These are phyloP conservation scores for Stenodera caucasica DNA, from an alignment of 2,888 invertebrate species.

Conservation along the genomic window DNA sequence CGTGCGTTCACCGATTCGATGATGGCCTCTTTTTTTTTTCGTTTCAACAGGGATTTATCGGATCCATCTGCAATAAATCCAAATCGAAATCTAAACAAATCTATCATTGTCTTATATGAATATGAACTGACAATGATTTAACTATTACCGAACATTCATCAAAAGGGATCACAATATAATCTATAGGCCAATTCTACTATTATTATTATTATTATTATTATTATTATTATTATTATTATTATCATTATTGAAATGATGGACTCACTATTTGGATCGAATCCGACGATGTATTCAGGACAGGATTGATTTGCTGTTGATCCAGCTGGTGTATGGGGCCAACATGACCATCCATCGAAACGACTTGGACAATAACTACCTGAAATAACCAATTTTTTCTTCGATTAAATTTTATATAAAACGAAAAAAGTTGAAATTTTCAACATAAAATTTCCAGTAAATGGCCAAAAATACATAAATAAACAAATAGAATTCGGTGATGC, in stretches of 20 bases:
- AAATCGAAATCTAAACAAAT: slow-evolving; percentile 2
- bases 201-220: background rate
- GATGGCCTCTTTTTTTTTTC: no score
- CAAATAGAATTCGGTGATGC: no score
- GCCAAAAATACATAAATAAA: no score
- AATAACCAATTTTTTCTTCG: no score
- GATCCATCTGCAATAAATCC: no score
- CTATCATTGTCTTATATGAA: background rate
- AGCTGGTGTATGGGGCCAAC: slow-evolving; percentile 73
- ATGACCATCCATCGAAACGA: slow-evolving; percentile 82
- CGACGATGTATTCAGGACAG: slow-evolving; percentile 76
- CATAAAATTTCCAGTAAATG: no score
- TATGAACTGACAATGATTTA: background rate
- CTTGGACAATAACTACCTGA: slow-evolving; percentile 69
- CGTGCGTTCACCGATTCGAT: no score
- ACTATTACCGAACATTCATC: background rate
- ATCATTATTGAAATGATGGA: slow-evolving; percentile 36
- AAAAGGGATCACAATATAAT: background rate
- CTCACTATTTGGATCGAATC: slow-evolving; percentile 75
- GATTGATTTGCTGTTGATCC: slow-evolving; percentile 66
- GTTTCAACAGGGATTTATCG: no score
- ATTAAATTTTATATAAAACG: no score
- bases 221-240: no score
- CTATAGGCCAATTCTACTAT: background rate
- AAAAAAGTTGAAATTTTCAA: no score